Evolutionary conservation across 2,113 vertebrate genomes (phyloP).

Genomic region (Columba janthina): DNA sequence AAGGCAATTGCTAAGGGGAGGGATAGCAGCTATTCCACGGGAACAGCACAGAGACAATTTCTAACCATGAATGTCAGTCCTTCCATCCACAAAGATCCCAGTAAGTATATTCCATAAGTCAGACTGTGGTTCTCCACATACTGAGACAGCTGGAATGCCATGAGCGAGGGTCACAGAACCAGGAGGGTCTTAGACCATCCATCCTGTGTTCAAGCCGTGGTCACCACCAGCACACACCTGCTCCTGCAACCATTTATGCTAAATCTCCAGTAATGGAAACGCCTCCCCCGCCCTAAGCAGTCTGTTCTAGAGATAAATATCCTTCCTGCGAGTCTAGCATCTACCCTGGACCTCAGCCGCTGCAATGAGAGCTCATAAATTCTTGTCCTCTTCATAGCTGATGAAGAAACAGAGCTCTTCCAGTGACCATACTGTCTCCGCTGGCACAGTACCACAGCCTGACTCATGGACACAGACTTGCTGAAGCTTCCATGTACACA

Average conservation of each 20-base stretch:
- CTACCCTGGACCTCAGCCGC: background rate
- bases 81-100: background rate
- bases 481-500: background rate
- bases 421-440: background rate
- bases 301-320: background rate
- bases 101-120: background rate
- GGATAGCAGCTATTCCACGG: background rate
- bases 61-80: background rate
- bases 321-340: background rate
- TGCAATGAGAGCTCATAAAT: background rate
- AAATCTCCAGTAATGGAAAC: background rate
- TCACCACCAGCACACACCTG: background rate
- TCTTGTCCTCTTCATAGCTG: background rate
- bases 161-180: rapidly evolving
- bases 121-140: background rate
- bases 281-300: background rate
- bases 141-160: background rate
- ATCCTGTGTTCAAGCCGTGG: rapidly evolving
- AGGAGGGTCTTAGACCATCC: background rate
- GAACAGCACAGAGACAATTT: constrained; percentile 31
- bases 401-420: background rate
- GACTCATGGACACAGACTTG: background rate
- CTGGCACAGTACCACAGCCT: background rate
- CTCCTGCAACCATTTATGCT: background rate
- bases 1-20: constrained; percentile 51